These are phyloP conservation scores for Drosophila gaucha DNA, from an alignment of 2,888 invertebrate species.

Conservation along the genomic window DNA sequence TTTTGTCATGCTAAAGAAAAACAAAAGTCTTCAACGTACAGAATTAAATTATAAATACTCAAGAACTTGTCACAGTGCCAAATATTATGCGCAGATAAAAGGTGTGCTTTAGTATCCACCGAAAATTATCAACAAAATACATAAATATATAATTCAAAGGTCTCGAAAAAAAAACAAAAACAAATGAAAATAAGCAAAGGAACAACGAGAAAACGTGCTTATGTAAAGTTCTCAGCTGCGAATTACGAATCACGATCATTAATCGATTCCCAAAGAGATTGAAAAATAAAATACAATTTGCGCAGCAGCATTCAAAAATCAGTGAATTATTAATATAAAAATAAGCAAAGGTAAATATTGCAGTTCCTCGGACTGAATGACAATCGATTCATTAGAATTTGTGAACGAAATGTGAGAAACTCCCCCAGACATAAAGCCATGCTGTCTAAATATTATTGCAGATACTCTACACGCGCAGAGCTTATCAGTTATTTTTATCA, in stretches of 20 bases:
- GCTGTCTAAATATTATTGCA: conserved; percentile 8
- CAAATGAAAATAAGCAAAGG: conserved; percentile 8
- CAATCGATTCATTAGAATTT: conserved; percentile 7
- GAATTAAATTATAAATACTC: conserved; percentile 37
- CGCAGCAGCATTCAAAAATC: conserved; percentile 58
- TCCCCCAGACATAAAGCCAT: not conserved
- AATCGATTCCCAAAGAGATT: conserved; percentile 16
- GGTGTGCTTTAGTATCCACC: conserved; percentile 35
- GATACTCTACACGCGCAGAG: not conserved
- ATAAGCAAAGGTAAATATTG: conserved; percentile 44
- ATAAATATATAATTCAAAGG: conserved; percentile 33
- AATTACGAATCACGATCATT: conserved; percentile 14
- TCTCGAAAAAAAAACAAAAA: conserved; percentile 16
- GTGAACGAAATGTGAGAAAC: not conserved
- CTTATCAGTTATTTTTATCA: not conserved
- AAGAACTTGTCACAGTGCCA: conserved; percentile 66
- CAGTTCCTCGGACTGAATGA: not conserved
- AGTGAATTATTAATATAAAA: conserved; percentile 11
- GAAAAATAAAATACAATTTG: conserved; percentile 38
- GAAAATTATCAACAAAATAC: conserved; percentile 27
- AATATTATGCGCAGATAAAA: conserved; percentile 35
- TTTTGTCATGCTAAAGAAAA: conserved; percentile 7
- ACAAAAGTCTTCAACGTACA: conserved; percentile 29
- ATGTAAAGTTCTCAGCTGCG: conserved; percentile 34
- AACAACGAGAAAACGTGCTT: conserved; percentile 26